phyloP scores from a whole-genome alignment of 2,113 vertebrate genomes.

The Leptosomus discolor region DNA sequence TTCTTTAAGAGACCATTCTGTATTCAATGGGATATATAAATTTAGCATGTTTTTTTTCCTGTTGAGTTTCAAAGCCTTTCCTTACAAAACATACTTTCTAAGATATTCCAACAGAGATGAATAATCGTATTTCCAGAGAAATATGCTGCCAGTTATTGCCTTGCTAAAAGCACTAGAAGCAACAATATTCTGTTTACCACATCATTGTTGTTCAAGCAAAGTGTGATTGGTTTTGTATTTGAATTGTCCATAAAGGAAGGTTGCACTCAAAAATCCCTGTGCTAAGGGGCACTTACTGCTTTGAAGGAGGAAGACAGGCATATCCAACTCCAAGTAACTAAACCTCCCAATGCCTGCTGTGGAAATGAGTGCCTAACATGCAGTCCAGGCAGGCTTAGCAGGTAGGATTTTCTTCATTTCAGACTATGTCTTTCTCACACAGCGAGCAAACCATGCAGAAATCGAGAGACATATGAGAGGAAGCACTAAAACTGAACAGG shows the following conservation, averaged over 20 bases:
- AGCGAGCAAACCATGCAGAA: not conserved
- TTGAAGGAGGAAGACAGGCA: not conserved
- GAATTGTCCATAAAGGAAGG: not conserved
- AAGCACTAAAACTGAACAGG: not conserved
- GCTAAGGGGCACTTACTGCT: not conserved
- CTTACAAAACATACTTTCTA: not conserved
- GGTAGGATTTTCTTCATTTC: not conserved
- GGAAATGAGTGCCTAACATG: not conserved
- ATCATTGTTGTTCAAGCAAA: fast-evolving
- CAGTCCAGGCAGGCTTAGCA: not conserved
- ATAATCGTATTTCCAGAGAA: not conserved
- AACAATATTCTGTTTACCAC: not conserved
- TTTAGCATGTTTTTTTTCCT: not conserved
- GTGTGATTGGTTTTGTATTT: not conserved
- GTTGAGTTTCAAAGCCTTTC: not conserved
- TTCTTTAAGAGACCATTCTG: not conserved
- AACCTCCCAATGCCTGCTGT: not conserved
- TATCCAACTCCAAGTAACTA: not conserved
- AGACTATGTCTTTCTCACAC: not conserved
- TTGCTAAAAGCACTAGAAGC: not conserved
- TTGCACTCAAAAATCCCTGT: not conserved
- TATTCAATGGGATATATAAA: not conserved
- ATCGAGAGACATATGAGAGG: not conserved
- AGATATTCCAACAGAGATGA: not conserved
- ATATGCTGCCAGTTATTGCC: fast-evolving